Base-by-base conservation (phyloP, 2,888 invertebrate species). In the Seira musarum region DNA sequence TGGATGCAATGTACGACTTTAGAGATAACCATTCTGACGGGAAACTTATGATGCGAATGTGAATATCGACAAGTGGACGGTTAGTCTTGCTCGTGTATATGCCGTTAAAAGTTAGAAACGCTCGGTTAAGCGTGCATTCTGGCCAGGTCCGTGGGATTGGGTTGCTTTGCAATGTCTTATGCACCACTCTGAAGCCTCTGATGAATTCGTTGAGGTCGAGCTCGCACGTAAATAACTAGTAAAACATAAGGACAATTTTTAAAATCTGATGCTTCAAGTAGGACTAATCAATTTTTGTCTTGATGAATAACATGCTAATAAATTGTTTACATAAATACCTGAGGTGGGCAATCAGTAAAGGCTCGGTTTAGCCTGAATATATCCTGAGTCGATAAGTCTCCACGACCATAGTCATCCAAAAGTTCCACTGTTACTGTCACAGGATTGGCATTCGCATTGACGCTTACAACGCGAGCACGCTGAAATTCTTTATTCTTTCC, bases 141-240 rank as follows among this genome's bases (percentile, higher is more conserved):
- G 30, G 1, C 66, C 65, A 60, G 1, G 25, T 57, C 10, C 49
- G 15, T 22, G 15, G 46, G 19, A 75, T 68, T 3, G 75, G 63
- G 57, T 10, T 25, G 2, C 25, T 21, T 15, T 17, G 40, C 1
- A 75, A 17, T 6, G 57, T n/a, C 1, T 25, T 17, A 6, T 64
- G 75, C 0, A 75, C 63, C 2, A 74, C 1, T 25, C 68, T 68
- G 13, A 25, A 63, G 8, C 10, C 13, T 10, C 30, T 25, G 0
- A 75, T n/a, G 2, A 69, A 17, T 13, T 40, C 64, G 53, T 69
- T 69, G 5, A 22, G 64, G 5, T 35, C 69, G 10, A 76, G 70
- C 17, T 76, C 76, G 19, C 69, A 76, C 2, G 13, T 13, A 57
- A 76, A 76, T 49, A 67, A 8, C 75, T 75, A 8, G 30, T 5